Percentiles rank a stretch among this genome's conserved stretches.
phyloP scores from a whole-genome alignment of 2,113 vertebrate genomes.

The Mungos mungo region DNA sequence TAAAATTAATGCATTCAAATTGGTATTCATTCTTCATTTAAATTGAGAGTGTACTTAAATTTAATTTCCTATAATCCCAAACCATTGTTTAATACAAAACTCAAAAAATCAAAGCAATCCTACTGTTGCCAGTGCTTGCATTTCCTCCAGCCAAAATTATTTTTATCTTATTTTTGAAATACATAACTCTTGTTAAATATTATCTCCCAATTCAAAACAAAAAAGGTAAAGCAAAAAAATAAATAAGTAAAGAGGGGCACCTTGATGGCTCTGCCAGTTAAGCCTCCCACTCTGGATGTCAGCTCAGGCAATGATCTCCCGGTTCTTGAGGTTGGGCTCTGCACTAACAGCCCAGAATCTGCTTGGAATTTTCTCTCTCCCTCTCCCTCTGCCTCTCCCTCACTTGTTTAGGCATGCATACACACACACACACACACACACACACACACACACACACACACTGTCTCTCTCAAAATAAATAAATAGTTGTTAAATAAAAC shows the following conservation, averaged over 20 bases:
- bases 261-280: too few relatives aligned
- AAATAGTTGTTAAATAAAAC: background rate
- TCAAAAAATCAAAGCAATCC: background rate
- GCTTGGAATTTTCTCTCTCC: too few relatives aligned
- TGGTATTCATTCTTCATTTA: background rate
- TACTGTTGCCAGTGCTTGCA: background rate
- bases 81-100: background rate
- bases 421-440: too few relatives aligned
- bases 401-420: too few relatives aligned
- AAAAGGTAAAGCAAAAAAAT: background rate
- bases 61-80: background rate
- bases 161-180: background rate
- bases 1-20: background rate
- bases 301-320: too few relatives aligned
- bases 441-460: too few relatives aligned
- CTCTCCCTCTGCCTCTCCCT: too few relatives aligned
- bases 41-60: background rate
- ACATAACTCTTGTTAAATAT: background rate
- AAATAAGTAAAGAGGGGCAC: background rate
- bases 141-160: background rate
- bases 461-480: too few relatives aligned
- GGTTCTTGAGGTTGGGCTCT: too few relatives aligned
- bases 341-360: too few relatives aligned
- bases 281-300: too few relatives aligned
- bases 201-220: background rate